Evolutionary conservation across 1,140 invertebrate genomes (phyloP).

Genomic region (Lysiphlebus fabarum): DNA sequence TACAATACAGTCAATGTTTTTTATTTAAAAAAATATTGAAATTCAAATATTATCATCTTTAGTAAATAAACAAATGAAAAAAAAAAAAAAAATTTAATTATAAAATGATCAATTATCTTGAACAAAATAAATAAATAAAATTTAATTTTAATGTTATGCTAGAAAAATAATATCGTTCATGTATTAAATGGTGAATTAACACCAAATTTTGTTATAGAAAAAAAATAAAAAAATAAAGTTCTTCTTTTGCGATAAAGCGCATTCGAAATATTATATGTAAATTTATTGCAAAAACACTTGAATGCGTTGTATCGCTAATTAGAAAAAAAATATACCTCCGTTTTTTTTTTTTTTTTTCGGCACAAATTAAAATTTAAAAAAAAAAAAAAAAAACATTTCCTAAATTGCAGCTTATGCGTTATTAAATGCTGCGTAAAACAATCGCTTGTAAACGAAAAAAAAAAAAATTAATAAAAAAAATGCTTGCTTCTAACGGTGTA

Average conservation of each 20-base stretch:
- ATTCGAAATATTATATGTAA: constrained; percentile 37
- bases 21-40: not conserved
- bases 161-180: constrained; percentile 13
- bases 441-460: no score
- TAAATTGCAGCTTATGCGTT: constrained; percentile 13
- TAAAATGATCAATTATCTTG: not conserved
- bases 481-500: not conserved
- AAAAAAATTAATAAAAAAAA: constrained; percentile 1
- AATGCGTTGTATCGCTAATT: constrained; percentile 39
- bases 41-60: not conserved
- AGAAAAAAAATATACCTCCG: not conserved
- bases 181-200: not conserved
- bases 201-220: not conserved
- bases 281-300: constrained; percentile 40
- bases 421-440: no score
- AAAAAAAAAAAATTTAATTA: constrained; percentile 2
- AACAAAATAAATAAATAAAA: not conserved
- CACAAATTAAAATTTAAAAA: constrained; percentile 9
- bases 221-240: not conserved
- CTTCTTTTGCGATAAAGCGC: constrained; percentile 36
- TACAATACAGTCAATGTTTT: no score
- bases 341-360: constrained; percentile 22
- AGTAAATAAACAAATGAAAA: not conserved
- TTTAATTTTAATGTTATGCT: constrained; percentile 12
- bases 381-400: not conserved